Conservation (phyloP, 1,140 invertebrate genomes). For the Metaphire vulgaris region DNA sequence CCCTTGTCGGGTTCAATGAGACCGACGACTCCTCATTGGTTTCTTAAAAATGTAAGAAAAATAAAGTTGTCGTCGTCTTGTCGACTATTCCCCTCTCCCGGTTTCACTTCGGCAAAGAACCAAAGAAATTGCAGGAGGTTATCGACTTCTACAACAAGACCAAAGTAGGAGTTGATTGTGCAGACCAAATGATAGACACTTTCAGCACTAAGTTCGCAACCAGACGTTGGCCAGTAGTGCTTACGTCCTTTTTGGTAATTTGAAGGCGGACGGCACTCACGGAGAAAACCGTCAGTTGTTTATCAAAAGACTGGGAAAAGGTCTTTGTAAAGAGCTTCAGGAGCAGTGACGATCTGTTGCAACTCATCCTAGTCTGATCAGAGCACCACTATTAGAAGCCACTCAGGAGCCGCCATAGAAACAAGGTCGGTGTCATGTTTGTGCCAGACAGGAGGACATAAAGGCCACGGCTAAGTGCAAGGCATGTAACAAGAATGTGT, state of each 20-base stretch:
- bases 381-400: background rate
- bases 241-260: background rate
- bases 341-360: slow-evolving; percentile 1
- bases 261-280: background rate
- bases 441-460: background rate
- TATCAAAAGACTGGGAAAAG: slow-evolving; percentile 4
- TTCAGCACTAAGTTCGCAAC: slow-evolving; percentile 3
- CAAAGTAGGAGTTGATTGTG: slow-evolving; percentile 11
- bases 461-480: background rate
- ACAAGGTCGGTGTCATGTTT: slow-evolving; percentile 1
- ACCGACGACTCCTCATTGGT: background rate
- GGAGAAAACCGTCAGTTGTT: background rate
- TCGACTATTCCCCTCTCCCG: background rate
- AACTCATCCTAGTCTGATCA: background rate
- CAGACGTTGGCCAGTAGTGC: slow-evolving; percentile 7
- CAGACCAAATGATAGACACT: slow-evolving; percentile 9
- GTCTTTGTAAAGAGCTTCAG: slow-evolving; percentile 6
- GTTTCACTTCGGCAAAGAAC: background rate
- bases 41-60: slow-evolving; percentile 5
- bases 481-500: slow-evolving; percentile 4
- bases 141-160: slow-evolving; percentile 10
- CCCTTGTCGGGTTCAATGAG: slow-evolving; percentile 14
- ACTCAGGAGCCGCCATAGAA: background rate
- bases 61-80: slow-evolving; percentile 8
- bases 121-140: slow-evolving; percentile 8